A percentile compares a stretch with the other conserved stretches of the same genome.
phyloP scores from a whole-genome alignment of 1,140 invertebrate genomes.

The Lucilia sericata region DNA sequence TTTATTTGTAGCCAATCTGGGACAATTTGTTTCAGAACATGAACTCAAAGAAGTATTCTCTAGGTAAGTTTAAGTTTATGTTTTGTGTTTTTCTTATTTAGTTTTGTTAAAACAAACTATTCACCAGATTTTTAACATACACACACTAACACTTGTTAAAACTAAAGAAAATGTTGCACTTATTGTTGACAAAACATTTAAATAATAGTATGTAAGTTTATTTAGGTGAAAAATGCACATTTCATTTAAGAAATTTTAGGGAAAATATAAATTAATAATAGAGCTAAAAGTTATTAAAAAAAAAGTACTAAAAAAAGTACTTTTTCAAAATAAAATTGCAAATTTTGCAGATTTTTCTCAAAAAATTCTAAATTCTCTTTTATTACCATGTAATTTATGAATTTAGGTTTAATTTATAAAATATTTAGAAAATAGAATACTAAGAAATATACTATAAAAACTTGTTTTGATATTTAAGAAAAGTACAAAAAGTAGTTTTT shows the following conservation, averaged over 20 bases:
- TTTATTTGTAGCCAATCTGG: slow-evolving; percentile 96
- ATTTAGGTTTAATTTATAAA: no score
- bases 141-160: slow-evolving; percentile 32
- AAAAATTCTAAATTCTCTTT: no score
- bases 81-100: not conserved
- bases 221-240: not conserved
- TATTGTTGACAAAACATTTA: slow-evolving; percentile 31
- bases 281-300: not conserved
- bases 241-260: not conserved
- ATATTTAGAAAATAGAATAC: no score
- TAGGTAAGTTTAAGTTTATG: slow-evolving; percentile 78
- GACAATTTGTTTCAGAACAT: slow-evolving; percentile 95
- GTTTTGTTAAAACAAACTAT: no score
- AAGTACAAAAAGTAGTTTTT: not conserved
- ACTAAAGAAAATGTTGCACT: slow-evolving; percentile 35
- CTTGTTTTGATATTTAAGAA: not conserved
- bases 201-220: not conserved
- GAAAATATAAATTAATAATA: not conserved
- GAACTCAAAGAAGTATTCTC: slow-evolving; percentile 97
- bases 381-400: no score
- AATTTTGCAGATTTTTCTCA: no score
- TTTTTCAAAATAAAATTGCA: not conserved
- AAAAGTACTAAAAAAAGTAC: not conserved
- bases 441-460: no score
- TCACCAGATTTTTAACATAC: not conserved